These are phyloP conservation scores for Oreochromis mossambicus DNA, from an alignment of 2,797 vertebrate species.

Conservation along the genomic window DNA sequence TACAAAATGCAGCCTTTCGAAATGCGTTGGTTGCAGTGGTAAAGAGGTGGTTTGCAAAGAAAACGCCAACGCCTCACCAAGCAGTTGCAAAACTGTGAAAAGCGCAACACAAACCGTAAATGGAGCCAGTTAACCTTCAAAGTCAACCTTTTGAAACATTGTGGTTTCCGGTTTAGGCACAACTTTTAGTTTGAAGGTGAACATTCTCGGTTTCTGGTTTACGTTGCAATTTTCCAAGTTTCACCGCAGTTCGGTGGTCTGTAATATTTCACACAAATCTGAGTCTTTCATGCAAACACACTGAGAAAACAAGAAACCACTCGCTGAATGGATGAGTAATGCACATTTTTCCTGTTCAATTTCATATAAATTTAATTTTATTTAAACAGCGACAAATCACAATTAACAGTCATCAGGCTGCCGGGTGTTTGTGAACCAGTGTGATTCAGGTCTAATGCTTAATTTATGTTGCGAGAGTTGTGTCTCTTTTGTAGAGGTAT, in stretches of 20 bases:
- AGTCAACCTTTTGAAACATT: background rate
- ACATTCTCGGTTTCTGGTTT: background rate
- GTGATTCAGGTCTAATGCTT: background rate
- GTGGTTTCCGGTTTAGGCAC: background rate
- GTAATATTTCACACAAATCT: background rate
- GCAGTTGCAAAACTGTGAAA: background rate
- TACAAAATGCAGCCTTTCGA: background rate
- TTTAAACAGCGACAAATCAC: background rate
- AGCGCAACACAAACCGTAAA: background rate
- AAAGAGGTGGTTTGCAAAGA: background rate
- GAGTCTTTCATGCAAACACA: background rate
- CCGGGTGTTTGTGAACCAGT: background rate
- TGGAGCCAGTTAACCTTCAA: background rate
- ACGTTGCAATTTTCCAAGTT: background rate
- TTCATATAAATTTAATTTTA: background rate
- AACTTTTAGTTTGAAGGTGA: background rate
- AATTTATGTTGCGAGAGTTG: background rate
- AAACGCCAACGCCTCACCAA: accelerated
- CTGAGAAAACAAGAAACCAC: background rate
- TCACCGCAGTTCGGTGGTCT: background rate
- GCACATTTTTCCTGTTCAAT: background rate
- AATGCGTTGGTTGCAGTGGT: background rate
- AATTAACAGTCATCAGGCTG: background rate
- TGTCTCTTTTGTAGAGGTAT: background rate
- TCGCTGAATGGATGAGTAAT: background rate